phyloP scores from a whole-genome alignment of 2,797 vertebrate genomes.

The Cynopterus sphinx region DNA sequence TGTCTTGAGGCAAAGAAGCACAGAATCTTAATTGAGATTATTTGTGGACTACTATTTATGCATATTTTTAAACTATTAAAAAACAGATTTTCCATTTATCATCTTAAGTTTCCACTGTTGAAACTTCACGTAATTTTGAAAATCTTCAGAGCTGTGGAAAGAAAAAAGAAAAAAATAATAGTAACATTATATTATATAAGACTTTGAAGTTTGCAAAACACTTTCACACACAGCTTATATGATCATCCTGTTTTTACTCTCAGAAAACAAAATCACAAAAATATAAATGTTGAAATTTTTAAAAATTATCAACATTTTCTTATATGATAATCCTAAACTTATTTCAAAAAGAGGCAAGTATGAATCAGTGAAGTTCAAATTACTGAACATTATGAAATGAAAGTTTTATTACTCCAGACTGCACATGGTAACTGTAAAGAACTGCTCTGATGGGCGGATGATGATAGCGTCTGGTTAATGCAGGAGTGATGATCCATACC shows the following conservation, averaged over 20 bases:
- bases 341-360: not conserved
- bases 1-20: conserved; percentile 58
- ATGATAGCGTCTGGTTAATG: not conserved
- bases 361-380: conserved; percentile 16
- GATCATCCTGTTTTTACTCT: not conserved
- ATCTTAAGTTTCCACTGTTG: conserved; percentile 33
- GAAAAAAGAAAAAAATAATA: conserved; percentile 11
- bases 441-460: not conserved
- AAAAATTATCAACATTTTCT: not conserved
- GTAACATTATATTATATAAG: not conserved
- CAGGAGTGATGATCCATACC: not conserved
- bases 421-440: not conserved
- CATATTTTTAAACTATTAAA: conserved; percentile 40
- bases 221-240: not conserved
- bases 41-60: conserved; percentile 35
- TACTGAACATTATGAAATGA: not conserved
- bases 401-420: not conserved
- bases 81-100: conserved; percentile 48
- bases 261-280: not conserved
- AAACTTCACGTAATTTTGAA: conserved; percentile 38
- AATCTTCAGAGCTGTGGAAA: conserved; percentile 23
- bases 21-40: conserved; percentile 52
- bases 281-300: not conserved
- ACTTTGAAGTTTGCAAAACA: conserved; percentile 24
- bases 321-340: not conserved